These are phyloP conservation scores for Lanistes nyassanus DNA, from an alignment of 1,140 invertebrate genomes.

Conservation along the genomic window DNA sequence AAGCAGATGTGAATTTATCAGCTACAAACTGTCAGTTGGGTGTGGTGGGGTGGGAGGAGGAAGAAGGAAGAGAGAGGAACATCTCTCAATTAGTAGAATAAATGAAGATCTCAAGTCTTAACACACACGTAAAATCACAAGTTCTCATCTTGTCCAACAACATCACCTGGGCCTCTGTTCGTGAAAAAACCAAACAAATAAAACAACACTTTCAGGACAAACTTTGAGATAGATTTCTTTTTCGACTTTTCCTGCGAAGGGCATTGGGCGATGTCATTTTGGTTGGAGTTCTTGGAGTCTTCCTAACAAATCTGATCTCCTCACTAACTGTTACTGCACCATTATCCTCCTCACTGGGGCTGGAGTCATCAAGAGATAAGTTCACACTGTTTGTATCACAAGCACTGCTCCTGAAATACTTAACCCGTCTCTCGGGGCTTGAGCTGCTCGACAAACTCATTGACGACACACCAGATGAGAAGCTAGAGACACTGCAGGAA, in stretches of 20 bases:
- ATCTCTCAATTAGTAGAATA: background rate
- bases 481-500: constrained; percentile 5
- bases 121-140: background rate
- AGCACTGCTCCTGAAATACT: background rate
- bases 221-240: background rate
- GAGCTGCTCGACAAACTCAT: background rate
- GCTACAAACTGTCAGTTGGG: too few relatives aligned
- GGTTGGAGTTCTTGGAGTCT: constrained; percentile 12
- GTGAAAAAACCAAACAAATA: too few relatives aligned
- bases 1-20: too few relatives aligned
- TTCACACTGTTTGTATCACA: background rate
- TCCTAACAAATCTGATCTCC: background rate
- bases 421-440: background rate
- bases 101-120: background rate
- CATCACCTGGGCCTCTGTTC: too few relatives aligned
- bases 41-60: too few relatives aligned
- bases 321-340: background rate
- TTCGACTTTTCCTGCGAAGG: constrained; percentile 19
- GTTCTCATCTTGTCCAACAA: too few relatives aligned
- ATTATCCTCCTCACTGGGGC: constrained; percentile 1
- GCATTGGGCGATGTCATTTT: constrained; percentile 22
- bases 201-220: too few relatives aligned
- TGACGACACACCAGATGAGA: background rate
- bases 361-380: background rate
- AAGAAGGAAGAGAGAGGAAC: too few relatives aligned